These are phyloP conservation scores for Phycodurus eques DNA, from an alignment of 2,113 vertebrate genomes.

Conservation along the genomic window DNA sequence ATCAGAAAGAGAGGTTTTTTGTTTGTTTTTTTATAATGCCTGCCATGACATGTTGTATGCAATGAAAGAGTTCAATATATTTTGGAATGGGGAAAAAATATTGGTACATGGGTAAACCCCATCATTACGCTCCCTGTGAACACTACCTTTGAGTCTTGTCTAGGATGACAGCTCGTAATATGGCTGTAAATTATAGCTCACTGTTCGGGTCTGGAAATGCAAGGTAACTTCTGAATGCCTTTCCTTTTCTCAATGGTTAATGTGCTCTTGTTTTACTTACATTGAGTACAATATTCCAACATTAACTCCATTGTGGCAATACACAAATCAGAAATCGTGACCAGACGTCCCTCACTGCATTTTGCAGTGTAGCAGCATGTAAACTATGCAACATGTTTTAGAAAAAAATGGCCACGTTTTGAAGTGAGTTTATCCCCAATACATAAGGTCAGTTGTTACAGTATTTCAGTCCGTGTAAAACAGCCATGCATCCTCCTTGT, in stretches of 20 bases:
- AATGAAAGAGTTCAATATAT: constrained; percentile 30
- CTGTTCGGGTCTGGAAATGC: constrained; percentile 57
- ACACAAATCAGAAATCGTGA: not conserved
- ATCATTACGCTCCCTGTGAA: constrained; percentile 45
- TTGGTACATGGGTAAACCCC: constrained; percentile 45
- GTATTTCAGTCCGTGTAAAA: not conserved
- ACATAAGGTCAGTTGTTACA: not conserved
- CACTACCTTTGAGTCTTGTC: constrained; percentile 50
- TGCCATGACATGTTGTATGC: constrained; percentile 40
- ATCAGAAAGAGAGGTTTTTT: constrained; percentile 18
- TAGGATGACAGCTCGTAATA: constrained; percentile 21
- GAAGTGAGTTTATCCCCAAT: not conserved
- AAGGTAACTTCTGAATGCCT: constrained; percentile 46
- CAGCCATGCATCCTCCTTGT: not conserved
- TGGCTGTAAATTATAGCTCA: constrained; percentile 59
- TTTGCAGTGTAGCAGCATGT: not conserved
- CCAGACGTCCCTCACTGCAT: not conserved
- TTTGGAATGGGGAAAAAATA: constrained; percentile 41
- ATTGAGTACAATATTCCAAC: not conserved
- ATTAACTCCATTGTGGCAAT: not conserved
- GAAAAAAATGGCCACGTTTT: not conserved
- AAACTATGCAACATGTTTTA: not conserved
- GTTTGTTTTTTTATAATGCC: not conserved
- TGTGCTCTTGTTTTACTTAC: not conserved
- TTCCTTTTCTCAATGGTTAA: constrained; percentile 26